Conservation (phyloP, 2,888 invertebrate genomes). For the Cantharis rufa region DNA sequence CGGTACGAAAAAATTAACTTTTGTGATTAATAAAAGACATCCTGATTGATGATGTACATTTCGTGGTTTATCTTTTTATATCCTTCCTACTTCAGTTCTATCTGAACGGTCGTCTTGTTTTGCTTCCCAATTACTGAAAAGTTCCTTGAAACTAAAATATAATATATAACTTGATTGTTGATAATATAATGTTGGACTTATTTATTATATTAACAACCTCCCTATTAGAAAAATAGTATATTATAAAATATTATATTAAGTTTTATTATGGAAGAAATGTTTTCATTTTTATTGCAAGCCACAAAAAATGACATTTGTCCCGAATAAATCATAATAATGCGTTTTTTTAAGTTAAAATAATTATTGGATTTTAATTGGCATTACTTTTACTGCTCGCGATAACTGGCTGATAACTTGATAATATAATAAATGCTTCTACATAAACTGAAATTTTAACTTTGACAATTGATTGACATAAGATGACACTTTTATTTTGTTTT, state of each 20-base stretch:
- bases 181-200: not conserved
- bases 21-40: slow-evolving; percentile 16
- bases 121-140: not conserved
- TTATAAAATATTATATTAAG: not conserved
- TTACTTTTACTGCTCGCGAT: too few relatives aligned
- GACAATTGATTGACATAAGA: too few relatives aligned
- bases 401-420: too few relatives aligned
- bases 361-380: too few relatives aligned
- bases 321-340: too few relatives aligned
- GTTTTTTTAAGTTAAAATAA: too few relatives aligned
- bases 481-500: too few relatives aligned
- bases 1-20: not conserved
- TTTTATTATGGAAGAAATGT: too few relatives aligned
- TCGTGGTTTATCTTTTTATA: slow-evolving; percentile 10
- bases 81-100: slow-evolving; percentile 14
- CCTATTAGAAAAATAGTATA: not conserved
- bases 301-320: too few relatives aligned
- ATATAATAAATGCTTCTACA: too few relatives aligned
- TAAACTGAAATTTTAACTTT: too few relatives aligned
- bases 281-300: too few relatives aligned
- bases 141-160: not conserved
- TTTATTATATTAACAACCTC: not conserved
- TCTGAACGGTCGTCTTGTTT: not conserved
- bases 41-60: slow-evolving; percentile 15
- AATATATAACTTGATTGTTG: not conserved